Evolutionary conservation across 1,140 invertebrate species (phyloP), one percentile per base, ranked within the genome.

Genomic region (Lucilia sericata): DNA sequence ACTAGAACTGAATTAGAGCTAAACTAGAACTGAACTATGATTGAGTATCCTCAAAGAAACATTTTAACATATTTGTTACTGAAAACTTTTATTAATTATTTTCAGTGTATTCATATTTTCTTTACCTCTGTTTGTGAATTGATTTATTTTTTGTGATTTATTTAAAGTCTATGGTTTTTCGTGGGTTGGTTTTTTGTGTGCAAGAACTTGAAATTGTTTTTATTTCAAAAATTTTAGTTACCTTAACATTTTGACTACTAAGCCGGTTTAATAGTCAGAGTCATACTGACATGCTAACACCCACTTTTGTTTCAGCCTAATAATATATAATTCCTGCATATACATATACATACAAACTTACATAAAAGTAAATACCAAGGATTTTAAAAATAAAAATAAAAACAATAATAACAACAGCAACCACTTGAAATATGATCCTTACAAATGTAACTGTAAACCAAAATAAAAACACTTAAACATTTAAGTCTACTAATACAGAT

Each of bases 371-470:
- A 42, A n/a, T 60, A 14, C 14, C 55, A n/a, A 4, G 55, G 42
- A 30, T 30, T 30, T 30, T 30, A 30, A 3, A 30, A 30, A 30
- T 30, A 3, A 30, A 30, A 30, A 30, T 30, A 30, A 30, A 3
- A 30, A 30, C 25, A 30, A 30, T 30, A 30, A 30, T 30, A 30
- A 3, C 25, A 30, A 30, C 55, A 42, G 14, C 14, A 60, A 60
- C 55, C 55, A 60, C 55, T 42, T 78, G 75, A 78, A 78, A 78
- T 78, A 78, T 47, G 17, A 78, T 78, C 14, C 34, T 51, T 9
- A 82, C 25, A 87, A 60, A 42, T 7, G 14, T 7, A n/a, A 60
- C 55, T 17, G n/a, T 7, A 17, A 60, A 60, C 14, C 2, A n/a
- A n/a, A n/a, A 60, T 1, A 17, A 14, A 60, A n/a, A 14, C 55